Evolutionary conservation across 1,140 invertebrate genomes (phyloP).

Genomic region (Halesus radiatus): DNA sequence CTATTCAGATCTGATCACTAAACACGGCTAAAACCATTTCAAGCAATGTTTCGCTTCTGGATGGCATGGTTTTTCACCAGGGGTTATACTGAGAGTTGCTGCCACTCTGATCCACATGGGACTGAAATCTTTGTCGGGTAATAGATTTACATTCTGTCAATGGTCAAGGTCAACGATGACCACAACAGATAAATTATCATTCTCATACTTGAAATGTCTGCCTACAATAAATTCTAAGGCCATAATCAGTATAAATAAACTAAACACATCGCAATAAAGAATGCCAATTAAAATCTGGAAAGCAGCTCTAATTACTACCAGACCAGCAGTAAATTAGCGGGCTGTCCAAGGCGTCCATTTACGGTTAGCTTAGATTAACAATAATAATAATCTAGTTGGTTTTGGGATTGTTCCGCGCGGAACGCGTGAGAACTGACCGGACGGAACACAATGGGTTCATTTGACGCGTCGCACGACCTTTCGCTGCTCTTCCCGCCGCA

Average conservation of each 20-base stretch:
- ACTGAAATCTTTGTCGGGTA: too few relatives aligned
- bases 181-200: too few relatives aligned
- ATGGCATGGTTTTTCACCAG: too few relatives aligned
- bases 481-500: conserved; percentile 32
- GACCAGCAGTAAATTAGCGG: conserved; percentile 21
- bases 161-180: too few relatives aligned
- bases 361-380: conserved; percentile 25
- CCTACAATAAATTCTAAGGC: not conserved
- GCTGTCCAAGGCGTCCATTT: conserved; percentile 16
- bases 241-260: not conserved
- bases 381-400: not conserved
- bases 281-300: not conserved
- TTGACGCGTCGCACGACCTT: conserved; percentile 45
- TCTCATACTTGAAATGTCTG: too few relatives aligned
- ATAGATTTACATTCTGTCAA: too few relatives aligned
- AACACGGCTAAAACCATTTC: too few relatives aligned
- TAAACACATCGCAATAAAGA: not conserved
- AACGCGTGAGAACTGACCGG: conserved; percentile 21
- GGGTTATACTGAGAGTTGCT: too few relatives aligned
- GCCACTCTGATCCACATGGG: too few relatives aligned
- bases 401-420: not conserved
- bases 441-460: conserved; percentile 26
- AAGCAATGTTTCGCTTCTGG: too few relatives aligned
- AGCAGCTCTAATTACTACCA: not conserved
- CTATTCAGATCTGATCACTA: too few relatives aligned